A percentile compares a stretch with the other conserved stretches of the same genome.
phyloP scores from a whole-genome alignment of 2,113 vertebrate species.

The Xenopus laevis region DNA sequence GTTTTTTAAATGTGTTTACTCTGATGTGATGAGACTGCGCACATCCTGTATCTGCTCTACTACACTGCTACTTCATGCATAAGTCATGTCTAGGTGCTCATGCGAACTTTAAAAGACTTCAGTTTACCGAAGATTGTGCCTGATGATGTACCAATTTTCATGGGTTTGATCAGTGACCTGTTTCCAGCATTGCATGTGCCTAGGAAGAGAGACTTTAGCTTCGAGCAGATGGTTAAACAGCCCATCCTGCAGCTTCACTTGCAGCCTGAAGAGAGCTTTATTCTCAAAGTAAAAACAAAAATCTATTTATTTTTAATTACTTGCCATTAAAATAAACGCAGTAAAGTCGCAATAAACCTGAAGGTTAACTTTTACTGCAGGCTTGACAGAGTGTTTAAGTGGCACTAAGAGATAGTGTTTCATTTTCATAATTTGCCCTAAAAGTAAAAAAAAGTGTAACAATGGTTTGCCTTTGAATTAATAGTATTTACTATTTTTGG shows the following conservation, averaged over 20 bases:
- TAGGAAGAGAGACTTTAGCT: conserved; percentile 65
- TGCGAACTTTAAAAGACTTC: conserved; percentile 79
- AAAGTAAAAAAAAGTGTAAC: too few relatives aligned
- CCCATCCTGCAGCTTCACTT: conserved; percentile 72
- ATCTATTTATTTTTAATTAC: conserved; percentile 42
- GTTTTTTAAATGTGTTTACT: too few relatives aligned
- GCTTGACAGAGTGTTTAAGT: neutral
- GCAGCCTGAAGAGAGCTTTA: conserved; percentile 80
- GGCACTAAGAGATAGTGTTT: neutral
- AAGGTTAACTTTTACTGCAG: conserved; percentile 45
- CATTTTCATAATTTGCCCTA: neutral
- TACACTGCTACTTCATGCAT: too few relatives aligned
- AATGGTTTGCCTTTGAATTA: too few relatives aligned
- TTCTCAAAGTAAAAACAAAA: conserved; percentile 72
- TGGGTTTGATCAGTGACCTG: conserved; percentile 74
- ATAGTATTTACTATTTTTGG: too few relatives aligned
- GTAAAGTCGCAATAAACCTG: conserved; percentile 18
- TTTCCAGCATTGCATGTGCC: conserved; percentile 76
- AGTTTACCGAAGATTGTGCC: conserved; percentile 79
- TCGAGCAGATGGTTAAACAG: conserved; percentile 73
- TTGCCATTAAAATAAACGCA: conserved; percentile 46
- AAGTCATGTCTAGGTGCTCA: conserved; percentile 63
- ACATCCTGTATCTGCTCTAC: too few relatives aligned
- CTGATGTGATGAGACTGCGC: too few relatives aligned
- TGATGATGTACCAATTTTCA: conserved; percentile 76